A percentile compares a stretch with the other conserved stretches of the same genome.
Evolutionary conservation across 1,140 invertebrate genomes (phyloP).

Genomic region (Ips nitidus): DNA sequence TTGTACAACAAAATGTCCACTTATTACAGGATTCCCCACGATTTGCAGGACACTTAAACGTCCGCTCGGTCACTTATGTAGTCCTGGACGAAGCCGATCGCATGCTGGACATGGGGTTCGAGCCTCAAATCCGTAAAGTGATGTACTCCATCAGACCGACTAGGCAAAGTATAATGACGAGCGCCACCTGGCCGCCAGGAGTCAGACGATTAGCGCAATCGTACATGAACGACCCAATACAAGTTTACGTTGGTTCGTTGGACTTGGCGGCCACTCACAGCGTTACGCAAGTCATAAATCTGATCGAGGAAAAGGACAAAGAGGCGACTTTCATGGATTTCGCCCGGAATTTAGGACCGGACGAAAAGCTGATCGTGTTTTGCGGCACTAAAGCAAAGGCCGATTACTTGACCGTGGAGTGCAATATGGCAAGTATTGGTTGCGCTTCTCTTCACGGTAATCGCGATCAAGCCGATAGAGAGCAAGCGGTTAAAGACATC

Average conservation of each 20-base stretch:
- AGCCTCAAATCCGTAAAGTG: slow-evolving; percentile 73
- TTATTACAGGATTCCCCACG: not conserved
- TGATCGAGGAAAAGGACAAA: slow-evolving; percentile 76
- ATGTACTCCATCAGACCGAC: slow-evolving; percentile 55
- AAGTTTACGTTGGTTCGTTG: slow-evolving; percentile 84
- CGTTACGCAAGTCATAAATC: slow-evolving; percentile 74
- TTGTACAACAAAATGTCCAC: not conserved
- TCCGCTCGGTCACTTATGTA: slow-evolving; percentile 74
- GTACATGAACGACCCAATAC: slow-evolving; percentile 86
- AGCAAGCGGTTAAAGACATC: slow-evolving; percentile 82
- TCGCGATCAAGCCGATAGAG: slow-evolving; percentile 82
- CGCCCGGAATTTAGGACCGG: slow-evolving; percentile 39
- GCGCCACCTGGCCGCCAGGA: slow-evolving; percentile 85
- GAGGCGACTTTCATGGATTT: slow-evolving; percentile 56
- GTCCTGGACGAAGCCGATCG: slow-evolving; percentile 96
- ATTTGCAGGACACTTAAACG: slow-evolving; percentile 64
- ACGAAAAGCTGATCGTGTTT: slow-evolving; percentile 77
- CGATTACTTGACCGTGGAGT: slow-evolving; percentile 78
- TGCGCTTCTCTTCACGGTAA: slow-evolving; percentile 87
- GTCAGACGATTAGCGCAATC: slow-evolving; percentile 78
- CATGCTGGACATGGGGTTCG: slow-evolving; percentile 95
- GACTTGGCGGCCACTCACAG: slow-evolving; percentile 83
- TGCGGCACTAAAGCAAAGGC: slow-evolving; percentile 81
- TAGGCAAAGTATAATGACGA: slow-evolving; percentile 54
- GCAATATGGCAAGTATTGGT: slow-evolving; percentile 66